Base-by-base conservation (phyloP, 2,113 vertebrate species). In the Pampusana beccarii region DNA sequence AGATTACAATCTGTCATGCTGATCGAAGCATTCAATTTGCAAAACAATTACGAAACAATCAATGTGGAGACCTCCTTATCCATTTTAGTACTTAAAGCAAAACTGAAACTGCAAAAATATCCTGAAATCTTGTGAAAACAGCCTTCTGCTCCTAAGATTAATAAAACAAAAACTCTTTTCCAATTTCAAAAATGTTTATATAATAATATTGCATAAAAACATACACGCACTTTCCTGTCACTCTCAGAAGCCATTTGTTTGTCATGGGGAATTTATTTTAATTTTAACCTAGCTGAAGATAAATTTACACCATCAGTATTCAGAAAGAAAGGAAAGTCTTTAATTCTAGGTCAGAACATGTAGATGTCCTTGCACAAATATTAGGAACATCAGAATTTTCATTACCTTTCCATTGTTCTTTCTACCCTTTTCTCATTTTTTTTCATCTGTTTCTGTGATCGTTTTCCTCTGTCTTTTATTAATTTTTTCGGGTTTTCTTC, bases 371-470 rank as follows among this genome's bases (percentile, higher is more conserved):
- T 58, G 25, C 5, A 53, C 16, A 80, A 50, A 42, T 29, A 1
- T 7, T 26, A 80, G 10, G 11, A 86, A 70, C 10, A 31, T 7
- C 15, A 36, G 12, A 80, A 75, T 48, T 91, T 94, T 34, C 1
- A 1, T 61, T 82, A 50, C 3, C 4, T 61, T 90, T 40, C 79
- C 6, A 18, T 66, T 85, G 14, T 15, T 89, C 48, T 67, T 77
- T 40, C 5, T 20, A 79, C 5, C 0, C 3, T 2, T 23, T 67
- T 89, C 56, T 21, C 2, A 42, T 38, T 46, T 85, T 38, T 46
- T 85, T 81, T 21, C 2, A 1, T 23, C 26, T 29, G 15, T 54
- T 16, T 42, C 25, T 5, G 0, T 24, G n/a, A 50, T 28, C 0
- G 0, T 42, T 89, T 91, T 42, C 11, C 9, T 51, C 40, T 71